These are phyloP conservation scores for Telenomus remus DNA, from an alignment of 1,140 invertebrate genomes.

Conservation along the genomic window DNA sequence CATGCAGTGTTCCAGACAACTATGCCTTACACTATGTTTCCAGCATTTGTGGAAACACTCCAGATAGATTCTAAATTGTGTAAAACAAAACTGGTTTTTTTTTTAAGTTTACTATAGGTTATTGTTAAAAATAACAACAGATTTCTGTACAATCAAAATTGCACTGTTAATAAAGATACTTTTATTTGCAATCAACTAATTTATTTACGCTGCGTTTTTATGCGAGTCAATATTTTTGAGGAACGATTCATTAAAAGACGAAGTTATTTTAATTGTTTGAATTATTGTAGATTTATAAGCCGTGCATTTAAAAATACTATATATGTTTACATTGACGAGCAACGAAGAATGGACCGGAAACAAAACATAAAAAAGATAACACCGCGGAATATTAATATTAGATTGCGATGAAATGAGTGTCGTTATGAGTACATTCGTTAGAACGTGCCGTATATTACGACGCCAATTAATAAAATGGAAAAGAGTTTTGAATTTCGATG, in stretches of 20 bases:
- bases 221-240: conserved; percentile 13
- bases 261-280: conserved; percentile 27
- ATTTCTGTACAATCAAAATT: no score
- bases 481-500: conserved; percentile 59
- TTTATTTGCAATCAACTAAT: not conserved
- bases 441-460: conserved; percentile 62
- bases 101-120: no score
- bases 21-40: no score
- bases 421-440: conserved; percentile 58
- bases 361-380: conserved; percentile 12
- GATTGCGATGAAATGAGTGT: conserved; percentile 52
- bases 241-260: conserved; percentile 22
- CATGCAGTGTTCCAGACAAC: no score
- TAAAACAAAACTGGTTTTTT: no score
- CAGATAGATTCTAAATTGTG: no score
- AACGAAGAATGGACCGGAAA: conserved; percentile 24
- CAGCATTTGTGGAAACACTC: no score
- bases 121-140: no score
- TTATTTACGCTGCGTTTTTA: not conserved
- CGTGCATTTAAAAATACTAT: conserved; percentile 36
- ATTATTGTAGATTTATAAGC: conserved; percentile 42
- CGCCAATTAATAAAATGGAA: conserved; percentile 70
- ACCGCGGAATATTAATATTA: conserved; percentile 51
- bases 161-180: no score
- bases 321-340: conserved; percentile 47